Evolutionary conservation across 2,888 invertebrate genomes (phyloP).

Genomic region (Bellardia pandia): DNA sequence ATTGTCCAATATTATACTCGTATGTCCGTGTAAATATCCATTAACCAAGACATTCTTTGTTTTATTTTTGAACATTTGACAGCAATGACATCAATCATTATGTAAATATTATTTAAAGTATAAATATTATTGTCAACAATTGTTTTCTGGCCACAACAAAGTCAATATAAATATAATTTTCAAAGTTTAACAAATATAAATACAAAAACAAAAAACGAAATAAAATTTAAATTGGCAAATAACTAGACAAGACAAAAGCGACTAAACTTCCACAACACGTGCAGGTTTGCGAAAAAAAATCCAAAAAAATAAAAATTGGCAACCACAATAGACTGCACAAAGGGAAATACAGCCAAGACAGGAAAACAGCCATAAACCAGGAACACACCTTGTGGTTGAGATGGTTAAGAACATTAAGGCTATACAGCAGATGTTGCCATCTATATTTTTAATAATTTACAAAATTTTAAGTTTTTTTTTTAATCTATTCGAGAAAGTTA

Average conservation of each 20-base stretch:
- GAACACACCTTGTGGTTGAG: constrained; percentile 59
- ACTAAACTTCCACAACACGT: constrained; percentile 42
- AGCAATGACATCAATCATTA: constrained; percentile 61
- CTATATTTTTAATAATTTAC: not conserved
- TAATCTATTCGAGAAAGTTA: not conserved
- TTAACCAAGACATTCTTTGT: not conserved
- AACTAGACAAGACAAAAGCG: constrained; percentile 58
- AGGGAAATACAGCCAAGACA: constrained; percentile 15
- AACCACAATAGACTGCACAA: constrained; percentile 2
- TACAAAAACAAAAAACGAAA: constrained; percentile 25
- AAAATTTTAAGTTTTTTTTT: not conserved
- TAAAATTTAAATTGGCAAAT: constrained; percentile 52
- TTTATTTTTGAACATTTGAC: constrained; percentile 10
- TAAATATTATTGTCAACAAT: constrained; percentile 61
- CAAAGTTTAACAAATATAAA: constrained; percentile 63
- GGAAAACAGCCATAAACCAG: constrained; percentile 11
- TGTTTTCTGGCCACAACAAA: constrained; percentile 61
- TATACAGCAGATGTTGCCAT: not conserved
- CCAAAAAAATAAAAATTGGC: constrained; percentile 30
- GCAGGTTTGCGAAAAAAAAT: not conserved
- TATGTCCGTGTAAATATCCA: constrained; percentile 31
- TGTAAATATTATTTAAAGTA: constrained; percentile 66
- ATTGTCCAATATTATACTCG: not conserved
- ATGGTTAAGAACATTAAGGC: constrained; percentile 2
- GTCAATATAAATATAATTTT: constrained; percentile 67